Conservation (phyloP, 64 coral and sea anemone genomes). For the Catalaphyllia jardinei region DNA sequence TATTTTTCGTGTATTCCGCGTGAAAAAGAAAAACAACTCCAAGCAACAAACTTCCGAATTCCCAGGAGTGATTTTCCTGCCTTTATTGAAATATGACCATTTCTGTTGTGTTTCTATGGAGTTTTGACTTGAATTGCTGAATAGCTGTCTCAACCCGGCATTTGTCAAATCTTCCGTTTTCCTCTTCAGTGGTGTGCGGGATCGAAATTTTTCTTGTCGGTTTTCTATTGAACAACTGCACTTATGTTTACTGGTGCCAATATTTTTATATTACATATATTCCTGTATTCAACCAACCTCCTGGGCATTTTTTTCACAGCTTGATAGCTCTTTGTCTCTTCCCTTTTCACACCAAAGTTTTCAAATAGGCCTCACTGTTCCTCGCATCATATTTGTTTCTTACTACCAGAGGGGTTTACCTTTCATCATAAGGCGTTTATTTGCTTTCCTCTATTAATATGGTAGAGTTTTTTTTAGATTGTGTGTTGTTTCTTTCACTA, state of each 20-base stretch:
- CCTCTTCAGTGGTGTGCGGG: conserved; percentile 7
- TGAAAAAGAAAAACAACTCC: conserved; percentile 29
- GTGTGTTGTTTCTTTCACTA: too few relatives aligned
- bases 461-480: too few relatives aligned
- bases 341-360: conserved; percentile 31
- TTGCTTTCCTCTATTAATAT: too few relatives aligned
- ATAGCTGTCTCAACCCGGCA: conserved; percentile 14
- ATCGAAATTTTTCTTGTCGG: conserved; percentile 27
- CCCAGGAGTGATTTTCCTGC: background rate
- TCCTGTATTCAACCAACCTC: background rate
- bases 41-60: conserved; percentile 20
- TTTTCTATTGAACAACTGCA: conserved; percentile 16
- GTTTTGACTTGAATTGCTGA: conserved; percentile 32
- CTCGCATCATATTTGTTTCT: too few relatives aligned
- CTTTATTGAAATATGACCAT: background rate
- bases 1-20: conserved; percentile 27
- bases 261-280: background rate
- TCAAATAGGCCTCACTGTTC: conserved; percentile 4
- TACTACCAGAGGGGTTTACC: too few relatives aligned
- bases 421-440: too few relatives aligned
- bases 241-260: conserved; percentile 5
- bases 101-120: conserved; percentile 26
- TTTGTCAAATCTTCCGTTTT: too few relatives aligned
- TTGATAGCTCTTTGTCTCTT: conserved; percentile 26
- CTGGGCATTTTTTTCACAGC: conserved; percentile 14